Percentiles rank a stretch among this genome's conserved stretches.
Conservation (phyloP, 2,888 invertebrate species). For the Barypeithes pellucidus region DNA sequence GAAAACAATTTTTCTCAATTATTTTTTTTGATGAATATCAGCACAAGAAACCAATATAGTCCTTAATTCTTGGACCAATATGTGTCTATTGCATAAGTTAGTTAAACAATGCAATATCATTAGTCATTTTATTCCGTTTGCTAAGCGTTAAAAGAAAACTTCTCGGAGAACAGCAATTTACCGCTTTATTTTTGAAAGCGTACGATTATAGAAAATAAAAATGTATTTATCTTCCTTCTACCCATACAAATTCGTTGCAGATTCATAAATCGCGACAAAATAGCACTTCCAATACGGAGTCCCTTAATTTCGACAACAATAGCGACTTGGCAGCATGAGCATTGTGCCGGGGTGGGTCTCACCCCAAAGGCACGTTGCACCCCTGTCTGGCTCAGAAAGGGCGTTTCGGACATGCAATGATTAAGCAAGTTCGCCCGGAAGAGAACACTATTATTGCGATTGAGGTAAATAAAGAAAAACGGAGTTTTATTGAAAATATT, state of each 20-base stretch:
- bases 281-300: slow-evolving; percentile 17
- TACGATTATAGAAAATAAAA: too few relatives aligned
- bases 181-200: too few relatives aligned
- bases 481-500: slow-evolving; percentile 6
- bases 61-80: too few relatives aligned
- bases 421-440: slow-evolving; percentile 26
- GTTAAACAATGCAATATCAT: too few relatives aligned
- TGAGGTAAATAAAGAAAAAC: slow-evolving; percentile 11
- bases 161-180: too few relatives aligned
- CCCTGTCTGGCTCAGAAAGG: slow-evolving; percentile 28
- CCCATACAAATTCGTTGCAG: slow-evolving; percentile 1
- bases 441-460: slow-evolving; percentile 12
- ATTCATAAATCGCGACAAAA: slow-evolving; percentile 33
- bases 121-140: too few relatives aligned
- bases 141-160: too few relatives aligned
- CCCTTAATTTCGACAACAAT: slow-evolving; percentile 38
- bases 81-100: too few relatives aligned
- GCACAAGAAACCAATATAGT: too few relatives aligned
- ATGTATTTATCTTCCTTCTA: background rate
- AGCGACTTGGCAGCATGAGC: slow-evolving; percentile 37
- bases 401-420: slow-evolving; percentile 32
- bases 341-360: slow-evolving; percentile 33
- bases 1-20: too few relatives aligned
- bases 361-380: slow-evolving; percentile 36
- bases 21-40: too few relatives aligned